Evolutionary conservation across 2,113 vertebrate genomes (phyloP), one percentile per base, ranked within the genome.

Genomic region (Engystomops pustulosus): DNA sequence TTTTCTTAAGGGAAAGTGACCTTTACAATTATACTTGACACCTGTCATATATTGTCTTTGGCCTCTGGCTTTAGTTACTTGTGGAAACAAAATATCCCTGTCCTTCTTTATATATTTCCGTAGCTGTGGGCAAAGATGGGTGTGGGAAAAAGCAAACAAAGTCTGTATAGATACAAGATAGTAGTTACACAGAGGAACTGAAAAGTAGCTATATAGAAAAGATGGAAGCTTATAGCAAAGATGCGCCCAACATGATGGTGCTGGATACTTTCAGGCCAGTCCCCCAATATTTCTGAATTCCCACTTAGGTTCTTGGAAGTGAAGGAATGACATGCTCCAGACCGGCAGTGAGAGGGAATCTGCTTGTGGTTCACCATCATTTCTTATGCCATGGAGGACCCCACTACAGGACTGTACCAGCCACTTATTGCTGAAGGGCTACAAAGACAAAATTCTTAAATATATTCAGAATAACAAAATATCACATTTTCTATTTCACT

Each of bases 21-120:
- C 67, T 55, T 49, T 70, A 70, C 27, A 55, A 58, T 72, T 17
- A 72, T 27, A 71, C 7, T 44, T 49, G 49, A 80, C 25, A 80
- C 36, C 25, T 20, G 27, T 17, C 2, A 4, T 12, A 45, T 69
- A 51, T 23, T 32, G 62, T 67, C 41, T 68, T 36, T 41, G 67
- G 34, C 47, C 67, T 12, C 23, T 58, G 80, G 80, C 68, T 74
- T 72, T 8, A 38, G 32, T 81, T 70, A 55, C 65, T 55, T 38
- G 7, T 81, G 12, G 79, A 81, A 70, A 55, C 65, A 36, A 53
- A 69, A 49, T 53, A 79, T 41, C 44, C 51, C 38, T 45, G 30
- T 25, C 45, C 14, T 20, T 12, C 55, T 55, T 70, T 71, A 25
- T 36, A 41, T 9, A 51, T 55, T 38, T 71, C 32, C 65, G 15